Conservation (phyloP, 1,140 invertebrate genomes). For the Pomacea maculata region DNA sequence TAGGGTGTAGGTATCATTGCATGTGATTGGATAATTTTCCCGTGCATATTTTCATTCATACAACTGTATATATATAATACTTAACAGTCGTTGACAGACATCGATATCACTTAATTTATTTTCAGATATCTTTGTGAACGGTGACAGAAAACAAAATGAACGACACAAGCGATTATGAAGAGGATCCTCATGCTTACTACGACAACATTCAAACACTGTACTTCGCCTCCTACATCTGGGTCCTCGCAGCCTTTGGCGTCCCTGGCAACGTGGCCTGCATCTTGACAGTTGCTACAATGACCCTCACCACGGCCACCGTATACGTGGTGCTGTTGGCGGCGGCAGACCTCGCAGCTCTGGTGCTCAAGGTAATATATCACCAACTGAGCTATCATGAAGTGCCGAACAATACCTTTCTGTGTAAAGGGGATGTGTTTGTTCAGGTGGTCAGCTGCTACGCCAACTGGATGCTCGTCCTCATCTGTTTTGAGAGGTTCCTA, state of each 20-base stretch:
- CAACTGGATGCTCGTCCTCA: constrained; percentile 47
- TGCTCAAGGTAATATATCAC: constrained; percentile 34
- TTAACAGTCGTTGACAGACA: too few species aligned
- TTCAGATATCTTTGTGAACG: too few species aligned
- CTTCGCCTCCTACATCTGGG: constrained; percentile 37
- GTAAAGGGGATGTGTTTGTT: constrained; percentile 27
- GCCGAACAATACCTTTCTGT: background rate
- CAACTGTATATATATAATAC: too few species aligned
- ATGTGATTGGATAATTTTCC: too few species aligned
- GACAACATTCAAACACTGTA: background rate
- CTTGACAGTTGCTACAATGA: constrained; percentile 36
- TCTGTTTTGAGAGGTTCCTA: constrained; percentile 45
- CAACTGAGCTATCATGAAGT: constrained; percentile 16
- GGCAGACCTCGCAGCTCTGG: constrained; percentile 29
- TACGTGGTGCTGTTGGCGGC: constrained; percentile 40
- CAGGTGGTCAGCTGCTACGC: constrained; percentile 37
- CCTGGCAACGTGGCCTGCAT: constrained; percentile 41
- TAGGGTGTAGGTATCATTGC: too few species aligned
- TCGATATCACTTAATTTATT: too few species aligned
- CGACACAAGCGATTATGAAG: too few species aligned
- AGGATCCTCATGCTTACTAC: too few species aligned
- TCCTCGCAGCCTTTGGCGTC: constrained; percentile 34
- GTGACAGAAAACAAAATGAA: too few species aligned
- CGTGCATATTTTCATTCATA: too few species aligned
- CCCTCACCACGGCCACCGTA: constrained; percentile 32